Evolutionary conservation across 2,113 vertebrate genomes (phyloP).

Genomic region (Sialia sialis): DNA sequence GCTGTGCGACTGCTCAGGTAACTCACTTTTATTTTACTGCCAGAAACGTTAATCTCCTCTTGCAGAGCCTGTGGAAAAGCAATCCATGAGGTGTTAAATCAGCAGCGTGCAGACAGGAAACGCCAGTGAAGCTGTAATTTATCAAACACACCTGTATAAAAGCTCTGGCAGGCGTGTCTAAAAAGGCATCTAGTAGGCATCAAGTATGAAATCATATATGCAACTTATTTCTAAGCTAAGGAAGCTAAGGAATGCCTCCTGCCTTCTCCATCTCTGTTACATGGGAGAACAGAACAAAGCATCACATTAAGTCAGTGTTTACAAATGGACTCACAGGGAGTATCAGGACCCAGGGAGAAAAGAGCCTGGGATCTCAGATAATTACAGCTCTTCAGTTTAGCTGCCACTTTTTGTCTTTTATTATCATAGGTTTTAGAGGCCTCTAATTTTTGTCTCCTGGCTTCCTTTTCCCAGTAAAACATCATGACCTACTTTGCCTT

Average conservation of each 20-base stretch:
- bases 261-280: neutral
- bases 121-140: slow-evolving; percentile 20
- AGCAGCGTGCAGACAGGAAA: neutral
- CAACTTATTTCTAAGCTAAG: neutral
- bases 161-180: neutral
- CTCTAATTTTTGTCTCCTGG: neutral
- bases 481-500: neutral
- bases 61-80: slow-evolving; percentile 82
- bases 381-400: neutral
- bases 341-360: rapidly evolving
- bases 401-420: neutral
- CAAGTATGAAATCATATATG: neutral
- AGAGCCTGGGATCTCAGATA: neutral
- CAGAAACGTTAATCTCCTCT: slow-evolving; percentile 87
- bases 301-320: neutral
- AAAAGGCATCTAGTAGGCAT: slow-evolving; percentile 1
- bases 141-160: slow-evolving; percentile 35
- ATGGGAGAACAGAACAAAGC: neutral
- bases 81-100: slow-evolving; percentile 25
- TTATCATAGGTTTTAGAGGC: neutral
- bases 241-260: neutral
- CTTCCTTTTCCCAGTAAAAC: neutral
- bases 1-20: slow-evolving; percentile 94
- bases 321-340: neutral
- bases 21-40: slow-evolving; percentile 86